Percentiles rank a stretch among this genome's conserved stretches.
Conservation (phyloP, 2,113 vertebrate species). For the Alouatta palliata region DNA sequence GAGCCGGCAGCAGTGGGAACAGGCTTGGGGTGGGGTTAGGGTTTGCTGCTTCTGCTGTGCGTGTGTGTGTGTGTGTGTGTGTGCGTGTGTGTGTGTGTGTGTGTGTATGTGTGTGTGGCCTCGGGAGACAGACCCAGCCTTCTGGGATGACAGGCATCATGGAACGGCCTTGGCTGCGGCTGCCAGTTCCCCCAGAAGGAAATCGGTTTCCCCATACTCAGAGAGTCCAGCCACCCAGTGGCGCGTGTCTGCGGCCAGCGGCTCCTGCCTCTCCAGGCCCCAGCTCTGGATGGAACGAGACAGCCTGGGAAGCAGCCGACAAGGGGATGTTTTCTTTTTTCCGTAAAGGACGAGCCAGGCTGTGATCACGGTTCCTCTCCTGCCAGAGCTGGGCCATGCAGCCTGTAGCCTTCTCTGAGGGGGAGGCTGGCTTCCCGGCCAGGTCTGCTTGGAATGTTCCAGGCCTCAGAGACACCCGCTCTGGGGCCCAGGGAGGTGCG, state of each 20-base stretch:
- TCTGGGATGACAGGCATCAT: background rate
- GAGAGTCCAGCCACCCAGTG: background rate
- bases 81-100: too few relatives aligned
- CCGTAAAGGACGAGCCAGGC: slow-evolving; percentile 58
- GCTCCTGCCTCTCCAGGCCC: background rate
- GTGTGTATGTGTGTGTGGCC: background rate
- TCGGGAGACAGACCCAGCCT: background rate
- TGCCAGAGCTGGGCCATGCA: slow-evolving; percentile 56
- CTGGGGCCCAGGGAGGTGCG: background rate
- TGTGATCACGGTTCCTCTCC: slow-evolving; percentile 45
- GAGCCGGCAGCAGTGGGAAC: accelerated
- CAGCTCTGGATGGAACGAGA: background rate
- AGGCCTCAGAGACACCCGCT: background rate
- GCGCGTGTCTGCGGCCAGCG: background rate
- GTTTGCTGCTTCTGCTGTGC: background rate
- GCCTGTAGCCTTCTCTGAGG: background rate
- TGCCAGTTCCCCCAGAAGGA: background rate
- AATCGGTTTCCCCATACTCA: accelerated
- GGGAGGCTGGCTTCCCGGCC: background rate
- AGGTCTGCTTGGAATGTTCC: background rate
- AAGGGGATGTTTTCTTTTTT: background rate
- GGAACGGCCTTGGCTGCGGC: background rate
- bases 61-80: too few relatives aligned
- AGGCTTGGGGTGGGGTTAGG: background rate
- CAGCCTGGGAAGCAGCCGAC: background rate